A percentile compares a stretch with the other conserved stretches of the same genome.
These are phyloP conservation scores for Heliconius eleuchia DNA, from an alignment of 1,140 invertebrate species.

Conservation along the genomic window DNA sequence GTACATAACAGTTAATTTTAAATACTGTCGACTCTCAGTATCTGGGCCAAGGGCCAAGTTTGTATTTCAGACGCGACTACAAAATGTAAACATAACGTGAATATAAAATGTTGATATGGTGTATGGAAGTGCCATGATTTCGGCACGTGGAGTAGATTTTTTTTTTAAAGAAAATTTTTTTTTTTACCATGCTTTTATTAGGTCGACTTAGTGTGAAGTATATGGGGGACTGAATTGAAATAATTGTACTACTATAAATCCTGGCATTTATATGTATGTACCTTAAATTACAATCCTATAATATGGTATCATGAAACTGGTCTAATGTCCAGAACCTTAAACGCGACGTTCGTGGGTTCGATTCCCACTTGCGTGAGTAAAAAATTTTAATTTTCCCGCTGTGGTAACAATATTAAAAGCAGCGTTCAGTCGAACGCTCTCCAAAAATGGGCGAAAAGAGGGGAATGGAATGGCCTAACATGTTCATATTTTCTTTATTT, in stretches of 20 bases:
- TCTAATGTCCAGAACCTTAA: neutral
- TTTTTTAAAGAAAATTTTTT: neutral
- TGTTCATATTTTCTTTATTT: too few relatives aligned
- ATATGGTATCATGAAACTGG: too few relatives aligned
- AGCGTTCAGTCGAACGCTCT: too few relatives aligned
- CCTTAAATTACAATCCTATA: too few relatives aligned
- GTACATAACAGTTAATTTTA: slow-evolving; percentile 1
- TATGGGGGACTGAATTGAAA: too few relatives aligned
- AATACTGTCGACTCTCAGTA: neutral
- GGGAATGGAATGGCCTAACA: too few relatives aligned
- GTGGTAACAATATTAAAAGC: too few relatives aligned
- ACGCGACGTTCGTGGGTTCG: neutral
- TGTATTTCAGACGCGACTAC: neutral
- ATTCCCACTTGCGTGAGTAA: neutral
- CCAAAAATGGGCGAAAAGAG: too few relatives aligned
- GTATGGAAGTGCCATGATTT: neutral
- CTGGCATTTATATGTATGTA: too few relatives aligned
- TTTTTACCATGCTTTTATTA: neutral
- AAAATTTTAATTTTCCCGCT: too few relatives aligned
- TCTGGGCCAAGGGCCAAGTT: neutral
- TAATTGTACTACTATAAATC: too few relatives aligned
- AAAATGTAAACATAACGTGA: neutral
- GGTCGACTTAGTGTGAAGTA: too few relatives aligned
- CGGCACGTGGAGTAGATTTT: neutral
- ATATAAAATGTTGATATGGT: neutral